A percentile compares a stretch with the other conserved stretches of the same genome.
Evolutionary conservation across 1,140 invertebrate species (phyloP).

Genomic region (Macrobrachium nipponense): DNA sequence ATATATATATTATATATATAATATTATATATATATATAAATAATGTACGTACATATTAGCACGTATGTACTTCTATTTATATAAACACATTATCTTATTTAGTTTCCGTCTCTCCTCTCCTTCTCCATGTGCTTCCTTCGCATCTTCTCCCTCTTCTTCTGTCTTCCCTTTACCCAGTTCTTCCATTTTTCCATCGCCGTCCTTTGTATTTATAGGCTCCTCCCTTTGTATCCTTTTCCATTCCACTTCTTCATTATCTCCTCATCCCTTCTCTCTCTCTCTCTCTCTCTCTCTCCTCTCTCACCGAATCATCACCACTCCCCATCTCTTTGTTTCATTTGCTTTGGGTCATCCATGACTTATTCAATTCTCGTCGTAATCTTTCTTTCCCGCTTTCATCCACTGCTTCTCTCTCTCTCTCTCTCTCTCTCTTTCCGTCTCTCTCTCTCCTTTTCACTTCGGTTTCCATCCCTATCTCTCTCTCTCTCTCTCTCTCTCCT

Average conservation of each 20-base stretch:
- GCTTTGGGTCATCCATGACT: not conserved
- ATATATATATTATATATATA: too few relatives aligned
- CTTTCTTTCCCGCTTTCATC: too few relatives aligned
- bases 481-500: conserved; percentile 15
- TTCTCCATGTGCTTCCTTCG: conserved; percentile 7
- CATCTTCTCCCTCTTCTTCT: conserved; percentile 13
- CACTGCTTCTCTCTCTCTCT: not conserved
- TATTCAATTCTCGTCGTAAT: too few relatives aligned
- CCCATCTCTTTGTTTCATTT: conserved; percentile 29
- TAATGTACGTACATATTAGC: too few relatives aligned
- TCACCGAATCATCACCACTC: conserved; percentile 25
- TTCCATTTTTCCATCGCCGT: not conserved
- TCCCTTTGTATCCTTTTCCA: conserved; percentile 3
- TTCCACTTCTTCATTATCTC: not conserved
- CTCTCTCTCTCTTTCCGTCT: conserved; percentile 15
- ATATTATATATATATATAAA: too few relatives aligned
- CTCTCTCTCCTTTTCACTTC: conserved; percentile 27
- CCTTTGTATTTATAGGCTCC: not conserved
- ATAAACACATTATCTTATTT: not conserved
- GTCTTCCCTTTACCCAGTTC: not conserved
- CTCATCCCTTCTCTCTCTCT: not conserved
- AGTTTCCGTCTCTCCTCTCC: conserved; percentile 6
- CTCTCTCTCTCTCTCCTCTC: conserved; percentile 20
- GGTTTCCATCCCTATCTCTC: conserved; percentile 11
- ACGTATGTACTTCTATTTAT: too few relatives aligned